Conservation (phyloP, 92 coral and sea anemone species). For the Scolanthus callimorphus region DNA sequence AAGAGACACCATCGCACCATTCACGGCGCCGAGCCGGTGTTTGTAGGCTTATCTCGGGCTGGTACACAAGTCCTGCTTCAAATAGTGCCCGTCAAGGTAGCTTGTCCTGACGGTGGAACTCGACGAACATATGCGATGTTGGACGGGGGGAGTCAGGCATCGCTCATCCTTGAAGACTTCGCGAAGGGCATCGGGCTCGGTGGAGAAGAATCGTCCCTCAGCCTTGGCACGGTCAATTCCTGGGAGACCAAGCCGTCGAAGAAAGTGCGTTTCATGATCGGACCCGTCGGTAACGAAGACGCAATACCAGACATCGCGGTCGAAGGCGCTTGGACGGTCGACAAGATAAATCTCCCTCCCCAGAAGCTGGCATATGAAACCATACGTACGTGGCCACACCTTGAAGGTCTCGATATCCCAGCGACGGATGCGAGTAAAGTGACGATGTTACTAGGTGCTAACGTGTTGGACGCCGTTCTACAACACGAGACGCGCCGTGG, state of each 20-base stretch:
- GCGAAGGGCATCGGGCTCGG: conserved; percentile 38
- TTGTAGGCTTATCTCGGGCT: too few relatives aligned
- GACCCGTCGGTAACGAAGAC: not conserved
- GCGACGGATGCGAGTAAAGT: too few relatives aligned
- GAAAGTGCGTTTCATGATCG: conserved; percentile 10
- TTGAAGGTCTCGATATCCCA: conserved; percentile 9
- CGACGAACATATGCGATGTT: conserved; percentile 38
- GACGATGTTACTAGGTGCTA: too few relatives aligned
- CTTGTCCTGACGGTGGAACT: conserved; percentile 20
- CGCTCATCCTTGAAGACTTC: conserved; percentile 33
- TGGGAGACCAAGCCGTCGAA: conserved; percentile 22
- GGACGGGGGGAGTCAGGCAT: conserved; percentile 46
- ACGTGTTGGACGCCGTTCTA: conserved; percentile 26
- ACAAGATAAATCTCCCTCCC: conserved; percentile 16
- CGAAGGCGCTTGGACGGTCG: not conserved
- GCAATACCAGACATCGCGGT: not conserved
- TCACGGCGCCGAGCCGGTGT: conserved; percentile 42
- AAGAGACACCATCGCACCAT: conserved; percentile 35
- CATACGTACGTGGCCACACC: too few relatives aligned
- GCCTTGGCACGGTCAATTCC: conserved; percentile 39
- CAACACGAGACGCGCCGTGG: conserved; percentile 21
- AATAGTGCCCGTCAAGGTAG: conserved; percentile 39
- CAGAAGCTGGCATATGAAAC: not conserved
- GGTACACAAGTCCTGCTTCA: too few relatives aligned
- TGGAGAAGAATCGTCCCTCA: conserved; percentile 19